Conservation (phyloP, 2,888 invertebrate genomes). For the Diarsia rubi region DNA sequence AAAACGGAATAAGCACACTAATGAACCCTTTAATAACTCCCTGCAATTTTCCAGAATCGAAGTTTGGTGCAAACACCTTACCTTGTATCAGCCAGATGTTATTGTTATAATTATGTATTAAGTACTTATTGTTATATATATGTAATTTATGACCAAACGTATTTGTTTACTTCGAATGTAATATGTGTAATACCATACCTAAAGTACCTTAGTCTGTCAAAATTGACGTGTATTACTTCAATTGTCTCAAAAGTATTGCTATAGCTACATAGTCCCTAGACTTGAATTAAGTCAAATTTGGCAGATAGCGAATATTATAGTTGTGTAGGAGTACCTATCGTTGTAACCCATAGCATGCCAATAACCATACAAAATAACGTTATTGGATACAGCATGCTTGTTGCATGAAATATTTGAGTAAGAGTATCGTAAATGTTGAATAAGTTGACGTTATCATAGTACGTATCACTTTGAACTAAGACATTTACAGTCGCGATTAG, state of each 20-base stretch:
- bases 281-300: conserved; percentile 58
- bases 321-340: conserved; percentile 61
- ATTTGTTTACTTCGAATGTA: conserved; percentile 51
- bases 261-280: conserved; percentile 1
- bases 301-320: conserved; percentile 57
- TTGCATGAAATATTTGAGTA: conserved; percentile 79
- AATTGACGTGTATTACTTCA: conserved; percentile 50
- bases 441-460: conserved; percentile 64
- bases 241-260: conserved; percentile 10
- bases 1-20: conserved; percentile 1
- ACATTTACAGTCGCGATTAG: conserved; percentile 21
- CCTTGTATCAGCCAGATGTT: conserved; percentile 26
- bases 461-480: conserved; percentile 61
- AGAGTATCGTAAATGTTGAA: conserved; percentile 66
- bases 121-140: conserved; percentile 44
- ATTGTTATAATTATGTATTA: conserved; percentile 41
- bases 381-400: conserved; percentile 80
- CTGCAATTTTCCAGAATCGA: conserved; percentile 47
- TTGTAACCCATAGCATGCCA: conserved; percentile 77
- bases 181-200: conserved; percentile 35
- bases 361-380: conserved; percentile 71
- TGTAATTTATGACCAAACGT: conserved; percentile 43
- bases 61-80: conserved; percentile 63
- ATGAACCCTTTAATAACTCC: conserved; percentile 37
- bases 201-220: conserved; percentile 54